Base-by-base conservation (phyloP, 2,797 vertebrate species). In the Scyliorhinus canicula region DNA sequence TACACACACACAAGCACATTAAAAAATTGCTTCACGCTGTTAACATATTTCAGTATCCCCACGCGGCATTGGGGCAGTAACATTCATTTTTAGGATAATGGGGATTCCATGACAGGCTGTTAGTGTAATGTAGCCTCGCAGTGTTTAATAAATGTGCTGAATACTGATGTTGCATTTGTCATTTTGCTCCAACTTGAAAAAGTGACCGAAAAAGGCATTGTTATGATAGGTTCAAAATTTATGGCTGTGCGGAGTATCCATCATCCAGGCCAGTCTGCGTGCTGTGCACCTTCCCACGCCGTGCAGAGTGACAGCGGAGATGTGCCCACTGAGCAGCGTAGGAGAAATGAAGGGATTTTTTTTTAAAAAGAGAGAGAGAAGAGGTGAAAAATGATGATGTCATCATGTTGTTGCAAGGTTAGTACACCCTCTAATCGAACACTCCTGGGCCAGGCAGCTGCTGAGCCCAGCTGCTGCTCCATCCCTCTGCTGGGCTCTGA, bases 381-480 rank as follows among this genome's bases (percentile, higher is more conserved):
- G 96, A 96, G 96, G 97, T 98, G 97, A 98, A 98, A 98, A 98
- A 97, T 97, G 97, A 98, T 98, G 97, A 97, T 98, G 97, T 98
- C 98, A 98, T 97, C 95, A 97, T 96, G 97, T 98, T 98, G 97
- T 98, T 98, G 98, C 97, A 98, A 98, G 98, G 98, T 98, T 98
- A 98, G 98, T 98, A 98, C 98, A 98, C 97, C 97, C 97, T 96
- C 97, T 98, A 98, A 98, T 98, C 97, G 97, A 98, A 97, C 96
- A 97, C 97, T 97, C 97, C 97, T 97, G 96, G 69, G 96, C 0
- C 95, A 95, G 95, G 96, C 96, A 95, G 95, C 95, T 97, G 97
- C 96, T 97, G 96, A 65, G 96, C 96, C 96, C 96, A 94, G 97
- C 97, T 96, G 95, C 96, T 95, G 94, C 57, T 95, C 94, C 93